Percentiles rank a stretch among this genome's conserved stretches.
These are phyloP conservation scores for Trachymyrmex cornetzi DNA, from an alignment of 1,140 invertebrate species.

Conservation along the genomic window DNA sequence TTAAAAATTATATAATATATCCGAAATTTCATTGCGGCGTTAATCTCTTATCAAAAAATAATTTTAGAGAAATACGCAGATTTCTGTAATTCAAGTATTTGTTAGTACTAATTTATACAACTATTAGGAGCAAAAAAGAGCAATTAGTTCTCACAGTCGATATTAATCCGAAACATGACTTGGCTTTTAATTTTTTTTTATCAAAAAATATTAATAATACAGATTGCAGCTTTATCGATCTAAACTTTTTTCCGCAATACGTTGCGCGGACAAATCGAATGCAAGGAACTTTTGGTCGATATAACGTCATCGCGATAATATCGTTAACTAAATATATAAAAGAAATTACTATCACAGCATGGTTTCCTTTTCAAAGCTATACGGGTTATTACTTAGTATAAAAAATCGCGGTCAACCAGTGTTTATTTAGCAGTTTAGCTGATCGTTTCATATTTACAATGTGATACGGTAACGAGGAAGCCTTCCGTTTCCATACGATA, in stretches of 20 bases:
- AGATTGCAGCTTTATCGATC: background rate
- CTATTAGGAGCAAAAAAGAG: background rate
- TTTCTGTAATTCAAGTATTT: background rate
- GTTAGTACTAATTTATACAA: background rate
- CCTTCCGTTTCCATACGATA: slow-evolving; percentile 25
- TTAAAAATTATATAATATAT: background rate
- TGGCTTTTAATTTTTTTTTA: background rate
- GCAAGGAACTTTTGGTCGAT: background rate
- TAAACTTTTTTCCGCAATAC: background rate
- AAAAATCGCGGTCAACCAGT: slow-evolving; percentile 10
- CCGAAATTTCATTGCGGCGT: background rate
- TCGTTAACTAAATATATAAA: background rate
- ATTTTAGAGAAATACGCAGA: background rate
- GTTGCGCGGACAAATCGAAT: no score
- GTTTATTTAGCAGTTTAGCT: slow-evolving; percentile 7
- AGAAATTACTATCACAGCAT: background rate
- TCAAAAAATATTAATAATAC: background rate
- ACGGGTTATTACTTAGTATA: background rate
- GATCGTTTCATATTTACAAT: slow-evolving; percentile 17
- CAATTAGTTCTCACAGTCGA: background rate
- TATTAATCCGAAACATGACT: background rate
- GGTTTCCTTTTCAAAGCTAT: background rate
- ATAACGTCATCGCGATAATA: background rate
- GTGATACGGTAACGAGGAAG: background rate
- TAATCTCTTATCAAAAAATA: slow-evolving; percentile 12